These are phyloP conservation scores for Lasioglossum morio DNA, from an alignment of 2,888 invertebrate genomes.

Conservation along the genomic window DNA sequence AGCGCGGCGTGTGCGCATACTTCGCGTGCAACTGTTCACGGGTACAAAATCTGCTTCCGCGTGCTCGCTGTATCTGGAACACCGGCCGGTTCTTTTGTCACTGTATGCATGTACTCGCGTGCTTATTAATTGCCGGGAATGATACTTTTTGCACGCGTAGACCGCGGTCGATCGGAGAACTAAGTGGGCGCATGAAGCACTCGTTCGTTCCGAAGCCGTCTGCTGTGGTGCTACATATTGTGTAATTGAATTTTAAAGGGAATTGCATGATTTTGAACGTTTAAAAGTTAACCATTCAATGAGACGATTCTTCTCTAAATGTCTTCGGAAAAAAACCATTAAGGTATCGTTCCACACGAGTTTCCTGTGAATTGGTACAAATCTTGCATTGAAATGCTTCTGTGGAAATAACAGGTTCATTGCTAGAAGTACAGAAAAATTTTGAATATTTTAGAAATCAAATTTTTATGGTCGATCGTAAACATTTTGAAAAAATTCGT, in stretches of 20 bases:
- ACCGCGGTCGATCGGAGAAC: neutral
- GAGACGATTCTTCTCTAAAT: neutral
- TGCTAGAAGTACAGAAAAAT: neutral
- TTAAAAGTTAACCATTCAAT: neutral
- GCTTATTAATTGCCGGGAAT: constrained; percentile 38
- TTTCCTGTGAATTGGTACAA: neutral
- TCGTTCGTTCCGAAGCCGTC: neutral
- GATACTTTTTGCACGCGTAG: constrained; percentile 14
- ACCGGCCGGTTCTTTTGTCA: neutral
- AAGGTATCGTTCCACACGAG: too few relatives aligned
- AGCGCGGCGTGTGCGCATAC: neutral
- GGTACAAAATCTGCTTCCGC: neutral
- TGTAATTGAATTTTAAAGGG: neutral
- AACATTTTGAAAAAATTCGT: too few relatives aligned
- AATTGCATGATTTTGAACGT: neutral
- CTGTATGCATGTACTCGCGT: constrained; percentile 7
- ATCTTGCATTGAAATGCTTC: neutral
- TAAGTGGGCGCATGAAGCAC: neutral
- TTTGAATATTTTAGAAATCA: neutral
- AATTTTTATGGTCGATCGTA: neutral
- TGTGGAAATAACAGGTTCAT: too few relatives aligned
- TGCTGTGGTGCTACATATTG: neutral
- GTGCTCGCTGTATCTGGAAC: neutral
- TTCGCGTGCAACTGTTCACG: constrained; percentile 6
- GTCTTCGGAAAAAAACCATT: neutral